Base-by-base conservation (phyloP, 2,888 invertebrate genomes). In the Aproaerema taeniolella region DNA sequence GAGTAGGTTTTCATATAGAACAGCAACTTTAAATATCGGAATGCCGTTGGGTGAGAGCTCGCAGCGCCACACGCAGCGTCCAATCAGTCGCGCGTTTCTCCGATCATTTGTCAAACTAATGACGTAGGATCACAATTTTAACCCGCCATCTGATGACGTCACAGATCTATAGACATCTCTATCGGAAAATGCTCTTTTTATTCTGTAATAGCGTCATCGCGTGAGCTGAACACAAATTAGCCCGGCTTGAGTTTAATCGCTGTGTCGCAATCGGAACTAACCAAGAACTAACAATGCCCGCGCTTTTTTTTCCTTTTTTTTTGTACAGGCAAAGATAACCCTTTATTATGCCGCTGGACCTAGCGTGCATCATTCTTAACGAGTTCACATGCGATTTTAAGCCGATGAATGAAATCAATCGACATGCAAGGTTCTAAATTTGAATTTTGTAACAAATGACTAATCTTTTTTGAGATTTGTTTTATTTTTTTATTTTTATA, bases 101-200 rank as follows among this genome's bases (percentile, higher is more conserved):
- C n/a, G 51, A 6, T 65, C 78, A 79, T 83, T 79, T 81, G 78
- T 81, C 80, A 80, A 76, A 73, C 70, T 80, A 80, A 83, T 78
- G 77, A 75, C 63, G 67, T 62, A 62, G 65, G 69, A 70, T 76
- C 61, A 61, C 72, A 70, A 69, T 73, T 79, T 74, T 61, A 66
- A 62, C 61, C 62, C 59, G 62, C 64, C 68, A 70, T 61, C 66
- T 41, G 48, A 42, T 41, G 46, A 40, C 49, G 43, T 45, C 43
- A 45, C 40, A 38, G 31, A 46, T 43, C 42, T 42, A 38, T 46
- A 54, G 59, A 71, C 59, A 55, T 64, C 65, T 72, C 61, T 59
- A 67, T 66, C 53, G 52, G 58, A 59, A 55, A 58, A 58, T 60
- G 61, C 53, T 49, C 47, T 63, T 62, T 58, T 60, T 47, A 44